A percentile compares a stretch with the other conserved stretches of the same genome.
phyloP scores from a whole-genome alignment of 2,888 invertebrate genomes.

The Marasmarcha lunaedactyla region DNA sequence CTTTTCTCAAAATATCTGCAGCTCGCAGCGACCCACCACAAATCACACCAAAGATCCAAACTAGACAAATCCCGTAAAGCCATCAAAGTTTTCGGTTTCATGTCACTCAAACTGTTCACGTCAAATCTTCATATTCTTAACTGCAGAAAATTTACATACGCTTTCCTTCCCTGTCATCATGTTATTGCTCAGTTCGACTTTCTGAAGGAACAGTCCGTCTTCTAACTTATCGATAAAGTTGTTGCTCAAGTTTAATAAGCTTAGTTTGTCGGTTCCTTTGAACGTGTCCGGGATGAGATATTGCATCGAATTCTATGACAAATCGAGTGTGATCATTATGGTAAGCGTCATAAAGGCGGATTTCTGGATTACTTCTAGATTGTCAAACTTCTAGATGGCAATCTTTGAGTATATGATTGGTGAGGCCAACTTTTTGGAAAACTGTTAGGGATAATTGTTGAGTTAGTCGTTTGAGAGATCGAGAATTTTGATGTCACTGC shows the following conservation, averaged over 20 bases:
- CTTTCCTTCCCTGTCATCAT: slow-evolving; percentile 75
- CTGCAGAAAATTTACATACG: slow-evolving; percentile 77
- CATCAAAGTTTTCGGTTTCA: slow-evolving; percentile 77
- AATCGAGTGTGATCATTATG: slow-evolving; percentile 85
- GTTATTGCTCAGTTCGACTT: slow-evolving; percentile 83
- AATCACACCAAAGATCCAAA: slow-evolving; percentile 83
- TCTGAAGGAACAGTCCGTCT: slow-evolving; percentile 80
- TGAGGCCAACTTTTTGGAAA: slow-evolving; percentile 77
- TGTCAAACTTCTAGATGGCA: slow-evolving; percentile 83
- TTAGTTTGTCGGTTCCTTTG: slow-evolving; percentile 76
- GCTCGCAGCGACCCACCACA: slow-evolving; percentile 89
- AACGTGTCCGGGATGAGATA: slow-evolving; percentile 79
- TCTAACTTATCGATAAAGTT: slow-evolving; percentile 82
- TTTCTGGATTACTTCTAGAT: slow-evolving; percentile 75
- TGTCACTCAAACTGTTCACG: slow-evolving; percentile 79
- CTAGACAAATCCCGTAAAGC: slow-evolving; percentile 77
- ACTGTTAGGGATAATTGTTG: slow-evolving; percentile 73
- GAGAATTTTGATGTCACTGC: slow-evolving; percentile 78
- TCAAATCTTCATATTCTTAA: slow-evolving; percentile 79
- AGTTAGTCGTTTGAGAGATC: slow-evolving; percentile 81
- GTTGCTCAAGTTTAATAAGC: slow-evolving; percentile 79
- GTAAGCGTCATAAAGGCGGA: slow-evolving; percentile 81
- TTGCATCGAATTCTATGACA: slow-evolving; percentile 79
- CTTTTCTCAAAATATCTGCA: slow-evolving; percentile 84
- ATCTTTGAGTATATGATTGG: slow-evolving; percentile 81